Evolutionary conservation across 2,113 vertebrate genomes (phyloP), one percentile per base, ranked within the genome.

Genomic region (Dipodomys stephensi): DNA sequence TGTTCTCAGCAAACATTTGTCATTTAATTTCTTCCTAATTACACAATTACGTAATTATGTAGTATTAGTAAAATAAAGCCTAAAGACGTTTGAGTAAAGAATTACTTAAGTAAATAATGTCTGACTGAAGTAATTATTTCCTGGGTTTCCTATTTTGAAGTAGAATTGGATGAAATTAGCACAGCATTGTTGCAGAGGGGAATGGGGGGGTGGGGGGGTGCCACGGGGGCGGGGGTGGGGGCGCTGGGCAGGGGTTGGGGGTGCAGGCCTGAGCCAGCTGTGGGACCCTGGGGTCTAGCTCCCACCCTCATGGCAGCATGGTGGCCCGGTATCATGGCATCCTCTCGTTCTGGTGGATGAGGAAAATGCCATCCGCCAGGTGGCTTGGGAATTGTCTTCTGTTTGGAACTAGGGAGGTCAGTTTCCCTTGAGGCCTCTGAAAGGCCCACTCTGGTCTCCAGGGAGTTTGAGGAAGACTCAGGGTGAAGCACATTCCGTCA

Each of bases 101-200:
- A 98, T 98, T 98, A 98, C 98, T 98, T 96, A 98, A 97, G 97
- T 97, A 98, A 98, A 98, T 93, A 98, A 97, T 53, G 92, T 92
- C 96, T 97, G 95, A 95, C 95, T 97, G 93, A 74, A 97, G 97
- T 92, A 19, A 98, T 98, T 98, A 95, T 90, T 88, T 96, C 94
- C 69, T 0, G 53, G 93, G 94, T 89, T 95, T 96, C 94, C 96
- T 90, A 94, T 97, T 97, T 84, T 6, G 53, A 96, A 96, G 93
- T 53, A 88, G 92, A 92, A 96, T 96, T 95, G 95, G 87, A 84
- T 96, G 90, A 81, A 96, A 89, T 96, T 91, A 95, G 94, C 87
- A 83, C 83, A 72, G 83, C 90, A 86, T 95, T 95, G 92, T 91
- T 85, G 87, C 3, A 0, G 89, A 87, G 74, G 73, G 27, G 60